Base-by-base conservation (phyloP, 2,113 vertebrate genomes). In the Cochlearius cochlearius region DNA sequence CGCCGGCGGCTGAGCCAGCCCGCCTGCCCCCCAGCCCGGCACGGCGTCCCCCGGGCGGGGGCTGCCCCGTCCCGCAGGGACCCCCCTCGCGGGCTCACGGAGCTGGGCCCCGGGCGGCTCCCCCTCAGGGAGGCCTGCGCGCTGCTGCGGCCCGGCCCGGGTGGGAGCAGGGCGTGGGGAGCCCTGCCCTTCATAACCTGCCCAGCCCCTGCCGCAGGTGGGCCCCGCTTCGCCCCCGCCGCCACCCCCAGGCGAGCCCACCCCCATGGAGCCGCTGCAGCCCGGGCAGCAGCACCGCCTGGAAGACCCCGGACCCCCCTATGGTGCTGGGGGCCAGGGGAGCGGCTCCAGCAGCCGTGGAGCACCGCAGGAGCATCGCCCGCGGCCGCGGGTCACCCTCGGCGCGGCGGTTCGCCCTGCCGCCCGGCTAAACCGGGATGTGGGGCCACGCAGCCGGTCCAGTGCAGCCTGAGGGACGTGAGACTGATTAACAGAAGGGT, bases 381-480 rank as follows among this genome's bases (percentile, higher is more conserved):
- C 12, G 0, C 5, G 32, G 62, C 56, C 9, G 25, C 27, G 2
- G 32, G 14, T 26, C 6, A 0, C 18, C 30, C 32, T 50, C 53
- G 13, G 23, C 2, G 2, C 43, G 16, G 3, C 3, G 1, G 16
- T 30, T 30, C 25, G 2, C 30, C 43, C 20, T 0, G 0, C 15
- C 66, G 25, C 41, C 17, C 23, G 49, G 13, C 53, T 34, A 12
- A 43, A 49, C 7, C 0, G 0, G 15, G 52, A 17, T 0, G 0
- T 22, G 45, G 12, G 45, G 45, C 67, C 5, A 4, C 32, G 21
- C 49, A 5, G 5, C n/a, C 2, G 1, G 29, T 2, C 32, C 50
- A 3, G 7, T 0, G 4, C 3, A 0, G 49, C 76, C 16, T 13
- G 8, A 15, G 32, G 23, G 30, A 7, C 43, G 2, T 17, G 13